Base-by-base conservation (phyloP, 2,888 invertebrate genomes). In the Pterobdella sp. region DNA sequence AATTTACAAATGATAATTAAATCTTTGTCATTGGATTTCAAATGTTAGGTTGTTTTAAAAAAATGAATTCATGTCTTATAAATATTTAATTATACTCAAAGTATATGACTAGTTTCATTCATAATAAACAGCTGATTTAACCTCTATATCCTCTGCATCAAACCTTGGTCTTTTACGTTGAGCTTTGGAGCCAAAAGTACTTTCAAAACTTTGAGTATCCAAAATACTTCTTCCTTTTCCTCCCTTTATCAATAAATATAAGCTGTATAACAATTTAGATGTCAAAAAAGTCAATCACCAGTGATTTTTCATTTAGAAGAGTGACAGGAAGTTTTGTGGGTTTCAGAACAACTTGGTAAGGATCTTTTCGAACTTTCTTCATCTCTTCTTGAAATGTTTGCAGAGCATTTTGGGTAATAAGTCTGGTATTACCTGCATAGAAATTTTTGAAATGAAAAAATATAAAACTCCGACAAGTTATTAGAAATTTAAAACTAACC, bases 331-430 rank as follows among this genome's bases (percentile, higher is more conserved):
- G 86, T 80, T 91, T 91, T 0, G 98, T 94, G 29, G 95, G 93
- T 84, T 90, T 92, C 93, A 99, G 94, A 7, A 99, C 89, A 29
- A 99, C 92, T 86, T 96, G 92, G 82, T 96, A 99, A 0, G 98
- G 97, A 85, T 97, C 94, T 81, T 90, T 93, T 72, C 94, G 87
- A 37, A 91, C 96, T 80, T 92, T 91, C 29, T 94, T 94, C 82
- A 99, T 88, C 85, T 96, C 96, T 63, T 91, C 91, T 86, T 98
- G 87, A 80, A 88, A 88, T 73, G 83, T 85, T 81, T 88, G 88
- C 64, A 87, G 81, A 63, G 87, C 86, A 75, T 82, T 82, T 85
- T 98, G 97, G 0, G 94, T 91, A 78, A 98, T 93, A 0, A 98
- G 95, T 76, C 95, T 88, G 0, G 97, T 95, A 83, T 99, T 99